These are phyloP conservation scores for Spheniscus mendiculus DNA, from an alignment of 2,113 vertebrate species.

Conservation along the genomic window DNA sequence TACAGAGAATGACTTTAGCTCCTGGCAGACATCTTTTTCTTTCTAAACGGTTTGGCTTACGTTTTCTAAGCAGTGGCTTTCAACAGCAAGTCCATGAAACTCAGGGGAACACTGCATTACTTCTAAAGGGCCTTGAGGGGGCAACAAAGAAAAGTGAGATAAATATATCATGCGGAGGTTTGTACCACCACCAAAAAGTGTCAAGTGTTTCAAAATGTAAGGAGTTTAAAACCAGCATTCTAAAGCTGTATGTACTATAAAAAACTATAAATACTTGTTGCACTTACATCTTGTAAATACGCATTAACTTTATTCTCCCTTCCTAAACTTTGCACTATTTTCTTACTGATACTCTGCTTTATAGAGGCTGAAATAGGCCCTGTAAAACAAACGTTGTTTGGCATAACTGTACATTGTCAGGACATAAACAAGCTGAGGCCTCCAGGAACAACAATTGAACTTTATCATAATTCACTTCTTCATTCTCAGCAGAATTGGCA, in stretches of 20 bases:
- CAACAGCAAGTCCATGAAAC: neutral
- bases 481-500: conserved; percentile 14
- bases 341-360: neutral
- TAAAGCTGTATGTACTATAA: neutral
- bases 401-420: neutral
- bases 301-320: neutral
- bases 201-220: neutral
- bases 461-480: conserved; percentile 1
- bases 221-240: neutral
- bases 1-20: neutral
- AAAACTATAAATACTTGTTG: neutral
- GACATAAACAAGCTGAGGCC: conserved; percentile 4
- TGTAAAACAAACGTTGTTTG: neutral
- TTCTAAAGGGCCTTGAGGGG: neutral
- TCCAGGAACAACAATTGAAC: neutral
- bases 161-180: neutral
- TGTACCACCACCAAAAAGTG: neutral
- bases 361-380: neutral
- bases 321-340: neutral
- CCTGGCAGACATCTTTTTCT: neutral
- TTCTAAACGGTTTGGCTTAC: too few species aligned
- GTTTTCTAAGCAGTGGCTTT: neutral
- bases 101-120: neutral
- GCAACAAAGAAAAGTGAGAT: neutral
- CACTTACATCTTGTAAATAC: neutral